Base-by-base conservation (phyloP, 2,113 vertebrate genomes). In the Microcebus tavaratra region DNA sequence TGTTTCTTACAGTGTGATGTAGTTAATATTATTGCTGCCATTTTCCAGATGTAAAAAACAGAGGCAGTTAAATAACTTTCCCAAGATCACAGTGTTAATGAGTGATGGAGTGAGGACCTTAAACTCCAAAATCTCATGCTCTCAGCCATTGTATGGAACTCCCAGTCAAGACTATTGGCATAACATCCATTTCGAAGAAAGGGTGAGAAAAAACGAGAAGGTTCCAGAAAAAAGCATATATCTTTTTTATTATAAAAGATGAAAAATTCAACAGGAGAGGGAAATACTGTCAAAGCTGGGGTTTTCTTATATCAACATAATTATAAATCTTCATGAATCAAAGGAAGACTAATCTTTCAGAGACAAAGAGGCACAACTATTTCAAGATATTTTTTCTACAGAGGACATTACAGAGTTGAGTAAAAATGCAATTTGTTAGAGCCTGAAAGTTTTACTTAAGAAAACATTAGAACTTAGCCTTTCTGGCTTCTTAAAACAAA, bases 321-420 rank as follows among this genome's bases (percentile, higher is more conserved):
- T 89, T 88, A 84, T 53, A 81, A 81, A 75, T 73, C 34, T 92
- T 48, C 10, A 31, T 50, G 13, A 29, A 83, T 45, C 61, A 93
- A 79, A 87, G 12, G 27, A 53, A 75, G 27, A 61, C 5, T 27
- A 72, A 65, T 31, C 67, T 87, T 95, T 91, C 67, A 70, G 29
- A 73, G 63, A 48, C 14, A 85, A 65, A 81, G 39, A 65, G 8
- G 13, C 48, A 75, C 2, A 23, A 23, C 9, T 95, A 59, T 83
- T 84, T 95, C 50, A 79, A 84, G 82, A n/a, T 55, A 50, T 68
- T 59, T 93, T 83, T 83, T 88, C 70, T 91, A 34, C 21, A 83
- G 63, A 67, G 34, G 61, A n/a, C 50, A 80, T 76, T 72, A 75
- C 4, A 82, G 68, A 75, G 72, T 4, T 92, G 59, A 86, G 34